Evolutionary conservation across 1,140 invertebrate genomes (phyloP).

Genomic region (Polypedilum pembai): DNA sequence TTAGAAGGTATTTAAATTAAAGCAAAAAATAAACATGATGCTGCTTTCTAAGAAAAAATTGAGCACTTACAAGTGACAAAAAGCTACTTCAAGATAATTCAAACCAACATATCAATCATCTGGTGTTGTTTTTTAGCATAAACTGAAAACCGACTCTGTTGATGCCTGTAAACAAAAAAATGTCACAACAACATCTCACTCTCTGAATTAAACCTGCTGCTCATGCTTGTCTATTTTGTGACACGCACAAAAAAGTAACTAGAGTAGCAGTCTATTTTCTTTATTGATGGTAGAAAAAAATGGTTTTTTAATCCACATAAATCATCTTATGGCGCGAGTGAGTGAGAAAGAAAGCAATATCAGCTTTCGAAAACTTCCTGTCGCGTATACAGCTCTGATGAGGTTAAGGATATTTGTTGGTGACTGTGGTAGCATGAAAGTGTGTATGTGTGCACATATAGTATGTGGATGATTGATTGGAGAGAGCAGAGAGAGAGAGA

Average conservation of each 20-base stretch:
- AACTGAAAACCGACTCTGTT: constrained; percentile 8
- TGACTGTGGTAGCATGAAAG: not conserved
- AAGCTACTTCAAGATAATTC: constrained; percentile 6
- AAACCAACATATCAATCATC: constrained; percentile 8
- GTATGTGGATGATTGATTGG: too few species aligned
- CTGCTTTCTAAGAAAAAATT: too few species aligned
- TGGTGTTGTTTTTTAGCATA: not conserved
- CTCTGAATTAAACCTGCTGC: not conserved
- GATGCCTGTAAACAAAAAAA: not conserved
- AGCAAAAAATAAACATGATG: too few species aligned
- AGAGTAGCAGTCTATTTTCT: too few species aligned
- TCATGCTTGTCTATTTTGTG: too few species aligned
- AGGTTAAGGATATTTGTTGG: not conserved
- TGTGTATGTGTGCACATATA: too few species aligned
- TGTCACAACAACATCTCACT: not conserved
- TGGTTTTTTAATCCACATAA: not conserved
- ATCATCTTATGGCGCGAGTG: not conserved
- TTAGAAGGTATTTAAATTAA: too few species aligned
- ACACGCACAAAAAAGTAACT: too few species aligned
- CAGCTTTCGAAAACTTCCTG: constrained; percentile 5
- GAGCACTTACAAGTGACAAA: not conserved
- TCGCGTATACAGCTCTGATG: not conserved
- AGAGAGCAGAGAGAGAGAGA: too few species aligned
- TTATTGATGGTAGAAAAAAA: too few species aligned
- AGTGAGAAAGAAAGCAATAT: too few species aligned